Conservation (phyloP, 2,113 vertebrate genomes). For the Megaceryle torquata region DNA sequence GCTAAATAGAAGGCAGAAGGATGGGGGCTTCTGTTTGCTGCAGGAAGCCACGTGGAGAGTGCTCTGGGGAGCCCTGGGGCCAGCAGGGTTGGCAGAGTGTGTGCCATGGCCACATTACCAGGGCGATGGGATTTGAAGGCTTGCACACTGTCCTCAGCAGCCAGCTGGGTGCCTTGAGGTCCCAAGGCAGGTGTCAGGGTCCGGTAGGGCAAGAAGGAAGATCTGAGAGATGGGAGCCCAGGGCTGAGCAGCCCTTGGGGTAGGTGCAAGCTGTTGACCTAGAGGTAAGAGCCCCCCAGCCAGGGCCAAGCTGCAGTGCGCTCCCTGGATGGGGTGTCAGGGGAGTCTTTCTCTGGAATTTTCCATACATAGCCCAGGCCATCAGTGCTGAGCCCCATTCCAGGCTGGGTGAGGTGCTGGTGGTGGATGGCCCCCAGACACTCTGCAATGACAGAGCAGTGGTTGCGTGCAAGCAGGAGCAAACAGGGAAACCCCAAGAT, state of each 20-base stretch:
- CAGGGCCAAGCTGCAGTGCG: accelerated
- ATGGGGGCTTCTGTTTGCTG: accelerated
- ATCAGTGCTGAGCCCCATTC: accelerated
- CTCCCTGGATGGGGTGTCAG: accelerated
- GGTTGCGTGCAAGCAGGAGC: background rate
- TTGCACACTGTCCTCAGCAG: background rate
- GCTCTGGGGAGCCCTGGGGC: background rate
- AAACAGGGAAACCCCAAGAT: background rate
- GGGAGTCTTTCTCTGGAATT: background rate
- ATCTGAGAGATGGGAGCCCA: background rate
- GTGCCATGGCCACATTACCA: accelerated
- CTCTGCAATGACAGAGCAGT: background rate
- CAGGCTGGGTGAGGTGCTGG: background rate
- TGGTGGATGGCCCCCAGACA: background rate
- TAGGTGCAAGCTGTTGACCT: background rate
- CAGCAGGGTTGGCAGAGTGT: accelerated
- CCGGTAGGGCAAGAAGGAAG: accelerated
- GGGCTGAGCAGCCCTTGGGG: background rate
- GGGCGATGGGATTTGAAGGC: accelerated
- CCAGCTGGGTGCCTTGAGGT: background rate
- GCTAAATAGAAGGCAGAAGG: background rate
- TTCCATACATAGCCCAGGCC: background rate
- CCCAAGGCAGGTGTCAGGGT: background rate
- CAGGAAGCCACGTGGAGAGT: background rate
- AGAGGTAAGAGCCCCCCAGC: accelerated